Evolutionary conservation across 2,888 invertebrate species (phyloP).

Genomic region (Eumacrocentrus americanus): DNA sequence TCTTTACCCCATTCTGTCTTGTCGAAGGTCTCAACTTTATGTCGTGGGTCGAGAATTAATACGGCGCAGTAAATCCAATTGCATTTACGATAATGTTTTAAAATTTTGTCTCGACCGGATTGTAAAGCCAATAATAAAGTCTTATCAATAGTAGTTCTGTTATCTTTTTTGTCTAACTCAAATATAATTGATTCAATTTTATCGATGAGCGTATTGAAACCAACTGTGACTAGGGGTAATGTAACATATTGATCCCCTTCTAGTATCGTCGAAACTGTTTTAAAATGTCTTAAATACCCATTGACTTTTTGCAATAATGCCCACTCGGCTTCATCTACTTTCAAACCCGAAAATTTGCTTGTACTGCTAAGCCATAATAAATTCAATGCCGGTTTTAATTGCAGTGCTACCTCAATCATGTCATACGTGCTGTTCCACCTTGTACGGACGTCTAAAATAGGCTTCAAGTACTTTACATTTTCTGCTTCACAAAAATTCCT

Average conservation of each 20-base stretch:
- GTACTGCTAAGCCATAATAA: neutral
- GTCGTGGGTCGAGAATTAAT: constrained; percentile 22
- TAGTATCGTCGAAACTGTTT: constrained; percentile 9
- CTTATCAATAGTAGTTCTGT: constrained; percentile 9
- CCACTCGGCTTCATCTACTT: constrained; percentile 19
- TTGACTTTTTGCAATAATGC: constrained; percentile 9
- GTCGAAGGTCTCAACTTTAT: constrained; percentile 23
- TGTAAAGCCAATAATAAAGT: constrained; percentile 9
- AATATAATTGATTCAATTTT: constrained; percentile 13
- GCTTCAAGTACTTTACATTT: constrained; percentile 12
- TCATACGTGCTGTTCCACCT: constrained; percentile 27
- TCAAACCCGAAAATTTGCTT: too few relatives aligned
- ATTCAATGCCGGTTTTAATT: constrained; percentile 8
- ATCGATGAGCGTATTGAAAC: constrained; percentile 25
- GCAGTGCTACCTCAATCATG: constrained; percentile 8
- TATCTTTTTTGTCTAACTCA: constrained; percentile 18
- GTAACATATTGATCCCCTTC: constrained; percentile 27
- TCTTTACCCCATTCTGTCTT: constrained; percentile 22
- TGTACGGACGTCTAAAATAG: constrained; percentile 24
- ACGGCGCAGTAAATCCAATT: constrained; percentile 25
- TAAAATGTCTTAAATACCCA: constrained; percentile 22
- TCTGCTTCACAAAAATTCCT: constrained; percentile 12
- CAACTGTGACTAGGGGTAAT: constrained; percentile 22
- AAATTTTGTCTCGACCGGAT: constrained; percentile 15
- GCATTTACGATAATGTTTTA: constrained; percentile 12